A percentile compares a stretch with the other conserved stretches of the same genome.
Conservation (phyloP, 2,797 vertebrate genomes). For the Hemitrygon akajei region DNA sequence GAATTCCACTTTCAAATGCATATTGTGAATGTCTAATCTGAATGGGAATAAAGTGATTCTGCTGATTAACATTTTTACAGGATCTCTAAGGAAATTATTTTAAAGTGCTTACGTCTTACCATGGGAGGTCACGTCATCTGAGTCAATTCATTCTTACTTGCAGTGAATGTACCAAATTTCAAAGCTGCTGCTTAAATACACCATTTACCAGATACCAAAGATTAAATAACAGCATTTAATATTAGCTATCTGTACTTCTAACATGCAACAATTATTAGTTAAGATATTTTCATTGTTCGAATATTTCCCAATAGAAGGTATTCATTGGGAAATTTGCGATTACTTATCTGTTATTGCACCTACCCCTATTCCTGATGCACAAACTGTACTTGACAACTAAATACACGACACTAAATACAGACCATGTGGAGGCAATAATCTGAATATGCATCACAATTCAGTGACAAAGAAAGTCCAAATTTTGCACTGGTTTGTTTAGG, state of each 20-base stretch:
- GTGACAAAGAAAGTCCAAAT: background rate
- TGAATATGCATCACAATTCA: background rate
- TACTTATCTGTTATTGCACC: too few relatives aligned
- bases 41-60: background rate
- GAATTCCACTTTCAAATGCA: background rate
- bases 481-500: background rate
- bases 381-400: background rate
- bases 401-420: too few relatives aligned
- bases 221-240: background rate
- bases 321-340: too few relatives aligned
- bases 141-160: background rate
- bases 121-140: background rate
- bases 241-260: background rate
- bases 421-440: background rate
- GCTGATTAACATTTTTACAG: background rate
- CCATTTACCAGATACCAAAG: background rate
- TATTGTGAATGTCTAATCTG: background rate
- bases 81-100: background rate
- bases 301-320: background rate
- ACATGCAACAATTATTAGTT: background rate
- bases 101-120: background rate
- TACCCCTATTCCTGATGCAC: background rate
- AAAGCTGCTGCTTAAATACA: background rate
- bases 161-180: background rate
- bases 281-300: background rate